Percentiles rank a stretch among this genome's conserved stretches.
These are phyloP conservation scores for Neolamprologus variostigma DNA, from an alignment of 2,113 vertebrate species.

Conservation along the genomic window DNA sequence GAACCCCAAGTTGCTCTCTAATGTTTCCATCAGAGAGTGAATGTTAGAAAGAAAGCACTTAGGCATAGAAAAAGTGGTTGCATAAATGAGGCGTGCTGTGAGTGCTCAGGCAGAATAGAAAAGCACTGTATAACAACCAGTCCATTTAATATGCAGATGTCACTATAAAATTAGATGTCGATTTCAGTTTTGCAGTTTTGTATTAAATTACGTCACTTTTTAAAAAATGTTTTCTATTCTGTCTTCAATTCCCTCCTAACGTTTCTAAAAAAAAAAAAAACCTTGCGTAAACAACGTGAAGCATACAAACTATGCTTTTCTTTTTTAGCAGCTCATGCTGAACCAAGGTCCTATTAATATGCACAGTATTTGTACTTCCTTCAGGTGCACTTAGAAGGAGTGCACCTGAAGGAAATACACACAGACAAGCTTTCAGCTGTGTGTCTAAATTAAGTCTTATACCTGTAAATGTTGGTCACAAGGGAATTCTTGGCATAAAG, in stretches of 20 bases:
- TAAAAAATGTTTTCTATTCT: not conserved
- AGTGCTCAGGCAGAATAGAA: not conserved
- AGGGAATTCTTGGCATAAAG: not conserved
- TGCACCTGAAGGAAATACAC: too few relatives aligned
- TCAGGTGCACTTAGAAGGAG: not conserved
- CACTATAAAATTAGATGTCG: not conserved
- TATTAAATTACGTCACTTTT: not conserved
- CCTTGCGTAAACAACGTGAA: not conserved
- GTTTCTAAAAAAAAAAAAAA: not conserved
- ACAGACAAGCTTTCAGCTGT: not conserved
- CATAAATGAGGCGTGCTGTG: not conserved
- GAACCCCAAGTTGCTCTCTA: not conserved
- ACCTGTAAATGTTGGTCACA: not conserved
- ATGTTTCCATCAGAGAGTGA: not conserved
- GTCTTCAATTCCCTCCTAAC: not conserved
- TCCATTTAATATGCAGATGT: not conserved
- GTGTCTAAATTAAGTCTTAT: not conserved
- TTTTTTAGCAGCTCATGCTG: not conserved
- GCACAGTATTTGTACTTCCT: not conserved
- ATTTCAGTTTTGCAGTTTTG: not conserved
- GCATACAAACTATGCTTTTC: not conserved
- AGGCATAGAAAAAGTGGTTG: not conserved
- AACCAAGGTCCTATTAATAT: not conserved
- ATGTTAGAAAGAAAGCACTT: not conserved
- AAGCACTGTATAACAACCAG: not conserved